A percentile compares a stretch with the other conserved stretches of the same genome.
Conservation (phyloP, 2,888 invertebrate genomes). For the Drosophila testacea region DNA sequence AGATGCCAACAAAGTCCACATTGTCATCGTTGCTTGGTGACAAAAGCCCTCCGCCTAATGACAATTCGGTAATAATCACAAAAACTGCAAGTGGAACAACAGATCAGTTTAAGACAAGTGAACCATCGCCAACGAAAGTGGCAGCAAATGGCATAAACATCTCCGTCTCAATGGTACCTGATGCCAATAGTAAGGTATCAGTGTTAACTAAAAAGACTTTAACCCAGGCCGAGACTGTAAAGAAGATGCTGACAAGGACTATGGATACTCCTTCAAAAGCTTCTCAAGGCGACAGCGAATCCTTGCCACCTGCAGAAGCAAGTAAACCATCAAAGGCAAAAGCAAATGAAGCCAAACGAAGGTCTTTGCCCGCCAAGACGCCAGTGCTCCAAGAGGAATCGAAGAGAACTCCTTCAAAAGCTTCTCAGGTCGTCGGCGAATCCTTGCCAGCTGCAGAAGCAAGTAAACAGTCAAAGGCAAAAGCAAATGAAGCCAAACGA, state of each 20-base stretch:
- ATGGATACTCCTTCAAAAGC: neutral
- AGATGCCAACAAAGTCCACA: conserved; percentile 17
- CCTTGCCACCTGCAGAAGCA: neutral
- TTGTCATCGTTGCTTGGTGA: conserved; percentile 24
- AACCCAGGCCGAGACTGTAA: conserved; percentile 34
- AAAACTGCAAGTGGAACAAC: conserved; percentile 11
- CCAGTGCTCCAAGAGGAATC: neutral
- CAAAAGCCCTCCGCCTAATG: neutral
- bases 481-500: neutral
- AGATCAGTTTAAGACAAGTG: conserved; percentile 19
- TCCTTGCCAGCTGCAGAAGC: neutral
- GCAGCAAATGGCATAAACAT: conserved; percentile 43
- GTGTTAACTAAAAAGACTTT: conserved; percentile 14
- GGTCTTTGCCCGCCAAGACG: neutral
- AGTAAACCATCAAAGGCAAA: conserved; percentile 6
- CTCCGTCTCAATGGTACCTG: conserved; percentile 44
- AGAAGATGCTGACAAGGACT: conserved; percentile 4
- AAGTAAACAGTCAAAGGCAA: conserved; percentile 4
- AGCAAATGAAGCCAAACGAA: neutral
- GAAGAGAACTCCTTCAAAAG: neutral
- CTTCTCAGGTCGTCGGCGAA: neutral
- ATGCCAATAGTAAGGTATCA: neutral
- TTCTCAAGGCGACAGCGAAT: neutral
- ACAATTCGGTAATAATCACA: conserved; percentile 52
- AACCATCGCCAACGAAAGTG: neutral